Percentiles rank a stretch among this genome's conserved stretches.
These are phyloP conservation scores for Emys orbicularis DNA, from an alignment of 2,797 vertebrate genomes.

Conservation along the genomic window DNA sequence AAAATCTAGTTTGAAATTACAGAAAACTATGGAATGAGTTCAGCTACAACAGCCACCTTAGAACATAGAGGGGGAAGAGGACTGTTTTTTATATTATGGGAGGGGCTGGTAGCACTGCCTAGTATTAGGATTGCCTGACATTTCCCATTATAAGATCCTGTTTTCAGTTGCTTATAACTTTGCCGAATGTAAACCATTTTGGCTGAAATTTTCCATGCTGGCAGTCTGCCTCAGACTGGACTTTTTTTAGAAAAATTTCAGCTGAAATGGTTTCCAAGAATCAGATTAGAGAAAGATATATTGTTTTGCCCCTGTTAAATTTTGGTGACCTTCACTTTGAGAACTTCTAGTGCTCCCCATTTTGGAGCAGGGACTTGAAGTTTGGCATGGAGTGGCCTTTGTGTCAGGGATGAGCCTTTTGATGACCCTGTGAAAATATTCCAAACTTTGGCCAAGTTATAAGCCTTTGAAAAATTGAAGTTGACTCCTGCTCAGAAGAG, in stretches of 20 bases:
- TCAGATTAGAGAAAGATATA: rapidly evolving
- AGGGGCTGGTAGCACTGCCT: background rate
- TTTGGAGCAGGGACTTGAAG: background rate
- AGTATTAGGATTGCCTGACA: rapidly evolving
- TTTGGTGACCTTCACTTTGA: background rate
- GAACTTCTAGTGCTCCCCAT: background rate
- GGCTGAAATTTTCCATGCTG: background rate
- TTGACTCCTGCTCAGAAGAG: background rate
- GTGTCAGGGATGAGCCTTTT: background rate
- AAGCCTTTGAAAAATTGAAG: background rate
- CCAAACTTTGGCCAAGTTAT: background rate
- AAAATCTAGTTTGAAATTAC: background rate
- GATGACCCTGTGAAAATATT: background rate
- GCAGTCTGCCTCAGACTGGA: background rate
- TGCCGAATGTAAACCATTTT: rapidly evolving
- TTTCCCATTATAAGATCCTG: background rate
- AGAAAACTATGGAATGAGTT: background rate
- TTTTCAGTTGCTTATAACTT: background rate
- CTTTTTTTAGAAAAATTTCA: background rate
- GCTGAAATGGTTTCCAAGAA: background rate
- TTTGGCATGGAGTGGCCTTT: background rate
- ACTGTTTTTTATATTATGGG: background rate
- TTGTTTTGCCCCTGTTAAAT: rapidly evolving
- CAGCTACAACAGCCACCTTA: background rate
- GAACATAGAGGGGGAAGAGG: background rate